These are phyloP conservation scores for Aporophyla nigra DNA, from an alignment of 2,888 invertebrate species.

Conservation along the genomic window DNA sequence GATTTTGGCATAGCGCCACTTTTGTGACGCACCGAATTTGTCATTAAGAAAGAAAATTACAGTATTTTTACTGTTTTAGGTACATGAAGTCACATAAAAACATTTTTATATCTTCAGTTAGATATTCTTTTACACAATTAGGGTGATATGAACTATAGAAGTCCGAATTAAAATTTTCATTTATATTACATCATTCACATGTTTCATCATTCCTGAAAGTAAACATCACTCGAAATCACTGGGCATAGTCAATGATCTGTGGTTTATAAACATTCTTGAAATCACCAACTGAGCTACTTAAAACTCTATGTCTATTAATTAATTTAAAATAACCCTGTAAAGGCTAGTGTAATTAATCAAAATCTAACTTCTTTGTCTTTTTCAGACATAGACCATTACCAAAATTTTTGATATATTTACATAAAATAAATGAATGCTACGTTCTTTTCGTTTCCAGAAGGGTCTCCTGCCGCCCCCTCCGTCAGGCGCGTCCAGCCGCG, in stretches of 20 bases:
- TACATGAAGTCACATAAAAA: not conserved
- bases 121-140: not conserved
- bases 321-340: too few relatives aligned
- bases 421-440: not conserved
- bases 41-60: not conserved
- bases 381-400: too few relatives aligned
- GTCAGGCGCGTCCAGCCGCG: constrained; percentile 78
- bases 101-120: not conserved
- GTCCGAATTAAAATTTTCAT: too few relatives aligned
- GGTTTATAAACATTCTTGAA: not conserved
- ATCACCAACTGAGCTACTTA: not conserved
- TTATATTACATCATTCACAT: not conserved
- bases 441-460: constrained; percentile 75
- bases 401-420: too few relatives aligned
- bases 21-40: not conserved
- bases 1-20: constrained; percentile 14
- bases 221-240: not conserved
- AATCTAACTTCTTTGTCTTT: not conserved
- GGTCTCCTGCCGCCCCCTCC: constrained; percentile 88
- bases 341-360: too few relatives aligned
- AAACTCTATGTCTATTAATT: too few relatives aligned
- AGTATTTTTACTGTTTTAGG: not conserved
- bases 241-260: not conserved
- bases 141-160: not conserved
- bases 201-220: not conserved